phyloP scores from a whole-genome alignment of 2,113 vertebrate species.

The Mesitornis unicolor region DNA sequence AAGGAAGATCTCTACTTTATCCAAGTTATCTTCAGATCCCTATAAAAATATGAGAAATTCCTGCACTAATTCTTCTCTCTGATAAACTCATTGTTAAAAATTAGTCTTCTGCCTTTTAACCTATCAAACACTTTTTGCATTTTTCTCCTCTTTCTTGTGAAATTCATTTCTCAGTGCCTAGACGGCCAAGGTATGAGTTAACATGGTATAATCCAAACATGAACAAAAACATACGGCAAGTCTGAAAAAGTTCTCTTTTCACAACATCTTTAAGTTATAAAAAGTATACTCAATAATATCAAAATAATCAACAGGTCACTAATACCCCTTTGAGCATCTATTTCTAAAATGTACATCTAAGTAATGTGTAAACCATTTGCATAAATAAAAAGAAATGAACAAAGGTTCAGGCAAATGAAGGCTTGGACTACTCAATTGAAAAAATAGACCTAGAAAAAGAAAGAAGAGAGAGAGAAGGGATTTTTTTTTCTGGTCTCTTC shows the following conservation, averaged over 20 bases:
- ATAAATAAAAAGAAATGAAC: not conserved
- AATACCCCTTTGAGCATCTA: rapidly evolving
- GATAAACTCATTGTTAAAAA: not conserved
- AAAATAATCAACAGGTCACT: not conserved
- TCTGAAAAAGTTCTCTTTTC: not conserved
- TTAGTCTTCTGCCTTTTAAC: not conserved
- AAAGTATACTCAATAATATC: not conserved
- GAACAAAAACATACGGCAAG: not conserved
- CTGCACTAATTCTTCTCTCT: not conserved
- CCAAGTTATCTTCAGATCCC: not conserved
- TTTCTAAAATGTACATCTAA: not conserved
- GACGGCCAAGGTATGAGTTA: not conserved
- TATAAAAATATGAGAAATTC: not conserved
- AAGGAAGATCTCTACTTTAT: not conserved
- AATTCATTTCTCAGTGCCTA: not conserved
- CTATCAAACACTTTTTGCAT: not conserved
- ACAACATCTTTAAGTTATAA: not conserved
- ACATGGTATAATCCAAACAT: not conserved
- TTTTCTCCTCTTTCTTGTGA: not conserved
- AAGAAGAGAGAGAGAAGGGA: not conserved
- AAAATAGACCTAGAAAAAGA: not conserved
- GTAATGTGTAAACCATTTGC: not conserved
- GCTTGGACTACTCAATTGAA: not conserved
- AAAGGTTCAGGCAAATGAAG: not conserved
- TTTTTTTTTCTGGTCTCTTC: not conserved